Evolutionary conservation across 2,797 vertebrate species (phyloP), one percentile per base, ranked within the genome.

Genomic region (Trematomus bernacchii): DNA sequence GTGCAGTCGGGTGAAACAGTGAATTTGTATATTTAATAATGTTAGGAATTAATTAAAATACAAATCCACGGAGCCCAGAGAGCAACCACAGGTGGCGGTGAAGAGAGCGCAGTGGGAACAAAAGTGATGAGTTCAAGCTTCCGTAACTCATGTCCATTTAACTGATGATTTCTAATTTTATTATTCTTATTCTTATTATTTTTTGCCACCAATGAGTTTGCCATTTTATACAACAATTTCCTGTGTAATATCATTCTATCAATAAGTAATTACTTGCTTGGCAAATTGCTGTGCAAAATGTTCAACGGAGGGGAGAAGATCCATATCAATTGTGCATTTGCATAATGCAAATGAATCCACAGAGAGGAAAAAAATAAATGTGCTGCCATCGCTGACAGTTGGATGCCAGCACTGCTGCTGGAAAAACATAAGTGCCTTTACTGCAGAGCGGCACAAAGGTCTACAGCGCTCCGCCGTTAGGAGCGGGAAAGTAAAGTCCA

Each of bases 261-360:
- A 93, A 95, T 94, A 95, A 93, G 90, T 92, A 94, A 96, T 95
- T 93, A 94, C 91, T 87, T 85, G 88, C 89, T 80, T 83, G 81
- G 87, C 83, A 93, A 92, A 92, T 93, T 90, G 83, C 87, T 83
- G 82, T 83, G 82, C 76, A 82, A 88, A 91, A 91, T 92, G 90
- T 88, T 91, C 89, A 91, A 83, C 73, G 76, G 86, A 82, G 87
- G 74, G 82, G 73, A 85, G 83, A 87, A 85, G 90, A 93, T 92
- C 86, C 85, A 90, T 89, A 93, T 94, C 90, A 80, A 83, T 83
- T 77, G 79, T 79, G 84, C 18, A 90, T 94, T 93, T 92, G 78
- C 92, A 94, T 92, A 89, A 93, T 91, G 92, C 86, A 91, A 93
- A 92, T 91, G 76, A 92, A 85, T 86, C 80, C 61, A 76, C 58